phyloP scores from a whole-genome alignment of 2,888 invertebrate species.

The Apotomis capreana region DNA sequence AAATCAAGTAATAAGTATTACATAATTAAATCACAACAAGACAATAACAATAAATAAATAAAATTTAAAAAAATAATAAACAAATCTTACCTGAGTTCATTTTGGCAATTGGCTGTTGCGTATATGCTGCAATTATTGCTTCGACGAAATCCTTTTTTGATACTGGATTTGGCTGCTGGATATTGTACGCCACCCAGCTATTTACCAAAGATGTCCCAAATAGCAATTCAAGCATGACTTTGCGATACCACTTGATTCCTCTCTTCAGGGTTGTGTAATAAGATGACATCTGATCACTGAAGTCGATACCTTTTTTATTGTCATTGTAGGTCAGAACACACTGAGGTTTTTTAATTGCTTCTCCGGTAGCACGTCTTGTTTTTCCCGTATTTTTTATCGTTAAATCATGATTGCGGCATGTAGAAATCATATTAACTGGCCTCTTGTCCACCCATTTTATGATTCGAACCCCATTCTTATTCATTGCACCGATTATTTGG shows the following conservation, averaged over 20 bases:
- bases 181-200: conserved; percentile 5
- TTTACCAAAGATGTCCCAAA: conserved; percentile 3
- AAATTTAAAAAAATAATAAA: background rate
- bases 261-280: conserved; percentile 9
- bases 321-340: conserved; percentile 11
- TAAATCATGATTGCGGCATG: conserved; percentile 5
- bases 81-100: background rate
- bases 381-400: conserved; percentile 1
- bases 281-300: conserved; percentile 20
- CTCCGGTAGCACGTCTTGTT: background rate
- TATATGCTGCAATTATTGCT: conserved; percentile 2
- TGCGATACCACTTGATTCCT: conserved; percentile 10
- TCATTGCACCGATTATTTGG: conserved; percentile 49
- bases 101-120: background rate
- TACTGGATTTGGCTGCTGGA: background rate
- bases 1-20: too few relatives aligned
- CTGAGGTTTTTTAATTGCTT: conserved; percentile 10
- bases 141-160: background rate
- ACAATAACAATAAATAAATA: too few relatives aligned
- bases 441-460: conserved; percentile 50
- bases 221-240: conserved; percentile 8
- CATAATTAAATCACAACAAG: too few relatives aligned
- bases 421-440: conserved; percentile 12
- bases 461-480: conserved; percentile 48
- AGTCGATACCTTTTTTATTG: conserved; percentile 13